Evolutionary conservation across 2,113 vertebrate genomes (phyloP), one percentile per base, ranked within the genome.

Genomic region (Isurus oxyrinchus): DNA sequence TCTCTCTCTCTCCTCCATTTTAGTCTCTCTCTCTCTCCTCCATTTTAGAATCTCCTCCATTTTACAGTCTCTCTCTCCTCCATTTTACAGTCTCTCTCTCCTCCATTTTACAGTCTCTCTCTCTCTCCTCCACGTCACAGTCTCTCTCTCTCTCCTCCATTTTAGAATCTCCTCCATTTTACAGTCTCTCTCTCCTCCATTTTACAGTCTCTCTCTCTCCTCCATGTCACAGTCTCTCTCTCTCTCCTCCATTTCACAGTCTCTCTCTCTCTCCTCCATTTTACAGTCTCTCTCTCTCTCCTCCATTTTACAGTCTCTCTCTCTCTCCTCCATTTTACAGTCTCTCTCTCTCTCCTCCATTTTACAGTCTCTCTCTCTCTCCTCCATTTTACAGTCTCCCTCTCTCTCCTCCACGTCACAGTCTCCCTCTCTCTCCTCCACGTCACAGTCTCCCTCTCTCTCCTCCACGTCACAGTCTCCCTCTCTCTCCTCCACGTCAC

Each of bases 381-480:
- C 13, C 0, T 2, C 0, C 0, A 0, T 14, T 2, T 16, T 0
- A 3, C 31, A n/a, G n/a, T n/a, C n/a, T n/a, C 11, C 3, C 11
- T 25, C 8, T 13, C 11, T 14, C 7, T 3, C 76, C 40, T 11
- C 40, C 76, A 1, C 61, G 0, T 1, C 14, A 16, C 14, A 3
- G 44, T 16, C 14, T 7, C 40, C 1, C 5, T 69, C 3, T 27
- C 25, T 31, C 27, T 25, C 7, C 69, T 5, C 31, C 27, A n/a
- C n/a, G 13, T 35, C 2, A 11, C 2, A 35, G 13, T 35, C 31
- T 2, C 11, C 10, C 2, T 3, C 1, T 13, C 31, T n/a, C 3
- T 4, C 11, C 14, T 2, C 5, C 35, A 0, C n/a, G n/a, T 16
- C n/a, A n/a, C 40, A 0, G 27, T 69, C 21, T 2, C 31, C 14